Evolutionary conservation across 2,888 invertebrate genomes (phyloP), one percentile per base, ranked within the genome.

Genomic region (Lypha dubia): DNA sequence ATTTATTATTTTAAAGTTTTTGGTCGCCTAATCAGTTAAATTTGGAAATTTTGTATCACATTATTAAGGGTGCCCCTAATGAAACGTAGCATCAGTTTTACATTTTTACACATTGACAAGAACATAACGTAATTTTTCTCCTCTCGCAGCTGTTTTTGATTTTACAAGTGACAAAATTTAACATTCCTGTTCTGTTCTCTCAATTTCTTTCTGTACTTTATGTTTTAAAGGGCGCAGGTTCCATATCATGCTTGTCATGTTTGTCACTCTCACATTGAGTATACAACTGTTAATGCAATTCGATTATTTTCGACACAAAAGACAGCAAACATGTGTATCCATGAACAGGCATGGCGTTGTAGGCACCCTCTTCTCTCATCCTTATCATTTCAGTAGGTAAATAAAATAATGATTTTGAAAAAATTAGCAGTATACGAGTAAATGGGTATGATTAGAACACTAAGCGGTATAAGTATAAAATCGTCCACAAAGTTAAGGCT

Each of bases 381-480:
- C 1, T n/a, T 17, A 35, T 2, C 7, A 8, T 49, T 13, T 22
- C 0, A 65, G 20, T 22, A 13, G 35, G 63, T 24, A 65, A 67
- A 53, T 75, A 51, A 71, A 68, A 58, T 49, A 80, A 73, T 68
- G 38, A 73, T 51, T 73, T 67, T 56, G 35, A 68, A 80, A 74
- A n/a, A 71, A 46, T 58, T 20, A 75, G 58, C 58, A 76, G 22
- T 49, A n/a, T 22, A n/a, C n/a, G n/a, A n/a, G n/a, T n/a, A 46
- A 49, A 49, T 49, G 7, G 44, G 4, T n/a, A 4, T 44, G 44
- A 44, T 13, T 41, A 11, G 71, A 53, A 44, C 28, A 28, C 15
- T 32, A 68, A 70, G 60, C 28, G 32, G 41, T 35, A 35, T n/a
- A n/a, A n/a, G n/a, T n/a, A n/a, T n/a, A n/a, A n/a, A n/a, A n/a